phyloP scores from a whole-genome alignment of 1,140 invertebrate genomes.

The Lepidotrigona ventralis region DNA sequence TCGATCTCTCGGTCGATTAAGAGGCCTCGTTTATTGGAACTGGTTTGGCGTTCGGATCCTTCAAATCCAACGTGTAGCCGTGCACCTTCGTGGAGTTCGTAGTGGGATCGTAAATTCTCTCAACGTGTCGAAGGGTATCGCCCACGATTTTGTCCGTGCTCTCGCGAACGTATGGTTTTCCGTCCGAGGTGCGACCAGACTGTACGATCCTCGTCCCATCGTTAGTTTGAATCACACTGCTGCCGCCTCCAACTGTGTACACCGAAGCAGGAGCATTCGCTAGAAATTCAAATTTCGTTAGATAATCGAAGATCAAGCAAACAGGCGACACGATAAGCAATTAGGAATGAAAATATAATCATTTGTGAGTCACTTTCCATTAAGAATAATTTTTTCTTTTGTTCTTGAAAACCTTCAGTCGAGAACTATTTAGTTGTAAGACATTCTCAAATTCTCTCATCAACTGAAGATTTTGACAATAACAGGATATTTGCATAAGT shows the following conservation, averaged over 20 bases:
- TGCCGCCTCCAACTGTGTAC: not conserved
- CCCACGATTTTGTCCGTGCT: constrained; percentile 46
- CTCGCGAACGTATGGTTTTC: constrained; percentile 54
- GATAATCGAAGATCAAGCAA: not conserved
- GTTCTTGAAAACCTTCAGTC: too few relatives aligned
- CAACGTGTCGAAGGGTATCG: constrained; percentile 53
- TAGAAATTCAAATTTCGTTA: not conserved
- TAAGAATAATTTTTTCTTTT: too few relatives aligned
- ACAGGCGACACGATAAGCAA: not conserved
- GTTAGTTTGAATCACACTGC: not conserved
- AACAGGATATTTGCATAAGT: too few relatives aligned
- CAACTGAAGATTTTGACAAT: too few relatives aligned
- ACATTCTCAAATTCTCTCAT: too few relatives aligned
- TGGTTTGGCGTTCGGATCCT: constrained; percentile 55
- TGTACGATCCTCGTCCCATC: not conserved
- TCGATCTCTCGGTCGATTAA: not conserved
- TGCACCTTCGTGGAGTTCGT: constrained; percentile 17
- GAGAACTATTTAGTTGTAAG: too few relatives aligned
- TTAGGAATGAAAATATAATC: not conserved
- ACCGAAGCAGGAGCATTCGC: not conserved
- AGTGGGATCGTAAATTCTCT: constrained; percentile 50
- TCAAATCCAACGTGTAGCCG: constrained; percentile 57
- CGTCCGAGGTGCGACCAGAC: constrained; percentile 50
- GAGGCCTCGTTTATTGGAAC: constrained; percentile 25
- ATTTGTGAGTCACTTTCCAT: too few relatives aligned